Evolutionary conservation across 2,113 vertebrate genomes (phyloP), one percentile per base, ranked within the genome.

Genomic region (Symphodus melops): DNA sequence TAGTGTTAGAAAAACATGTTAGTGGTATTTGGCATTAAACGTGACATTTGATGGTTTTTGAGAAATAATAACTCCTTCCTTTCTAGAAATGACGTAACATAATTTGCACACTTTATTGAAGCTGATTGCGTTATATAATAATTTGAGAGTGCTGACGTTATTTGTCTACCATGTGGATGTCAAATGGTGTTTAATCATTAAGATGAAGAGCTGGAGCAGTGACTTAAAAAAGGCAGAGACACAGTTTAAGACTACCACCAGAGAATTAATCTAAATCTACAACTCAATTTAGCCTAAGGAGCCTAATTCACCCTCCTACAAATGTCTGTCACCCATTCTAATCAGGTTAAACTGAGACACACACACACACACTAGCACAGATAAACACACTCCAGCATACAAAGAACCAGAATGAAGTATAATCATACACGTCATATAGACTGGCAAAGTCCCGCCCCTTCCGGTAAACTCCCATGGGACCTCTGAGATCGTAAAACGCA

Each of bases 281-380:
- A 70, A 63, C 75, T 80, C 41, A 72, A 36, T 81, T 82, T 57
- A 65, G 60, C 23, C 41, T 48, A 51, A 68, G 8, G 16, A 72
- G 37, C 72, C 71, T 67, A 72, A 55, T 60, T 80, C 42, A 74
- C 58, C 76, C 53, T 51, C 55, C 65, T 71, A 61, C 60, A 17
- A 25, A 48, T 61, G 52, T 65, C 56, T 64, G 20, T 57, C 58
- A 79, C 44, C 58, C 37, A n/a, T 42, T 84, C 68, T 79, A 81
- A 85, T 82, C 28, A 67, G 62, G 75, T 75, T 70, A 53, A 36
- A 33, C 4, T 33, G 28, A 33, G 28, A 33, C 28, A 33, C 28
- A 33, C 28, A 33, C 28, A 56, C 23, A 19, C 10, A 39, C 2
- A 59, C 54, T 33, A 33, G 36, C 19, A 48, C 46, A 36, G 13